A percentile compares a stretch with the other conserved stretches of the same genome.
Conservation (phyloP, 2,113 vertebrate species). For the Speoplatyrhinus poulsoni region DNA sequence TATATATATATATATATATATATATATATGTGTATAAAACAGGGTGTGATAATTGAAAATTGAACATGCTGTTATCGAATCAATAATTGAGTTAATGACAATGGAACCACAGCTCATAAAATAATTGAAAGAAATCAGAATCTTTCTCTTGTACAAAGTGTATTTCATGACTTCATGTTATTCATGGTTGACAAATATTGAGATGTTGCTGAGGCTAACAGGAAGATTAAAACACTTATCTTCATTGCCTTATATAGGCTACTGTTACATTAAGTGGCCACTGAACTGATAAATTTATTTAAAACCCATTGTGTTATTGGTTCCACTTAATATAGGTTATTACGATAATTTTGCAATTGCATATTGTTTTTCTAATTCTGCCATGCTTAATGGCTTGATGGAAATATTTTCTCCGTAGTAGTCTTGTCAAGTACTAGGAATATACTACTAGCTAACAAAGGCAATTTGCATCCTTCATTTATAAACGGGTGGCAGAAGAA, state of each 20-base stretch:
- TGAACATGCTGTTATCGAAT: too few species aligned
- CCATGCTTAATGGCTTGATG: background rate
- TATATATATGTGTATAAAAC: too few species aligned
- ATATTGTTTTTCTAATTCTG: background rate
- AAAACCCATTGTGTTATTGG: background rate
- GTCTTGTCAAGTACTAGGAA: too few species aligned
- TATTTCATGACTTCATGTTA: conserved; percentile 34
- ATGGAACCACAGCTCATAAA: too few species aligned
- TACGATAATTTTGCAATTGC: background rate
- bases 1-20: too few species aligned
- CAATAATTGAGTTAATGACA: too few species aligned
- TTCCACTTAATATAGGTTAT: background rate
- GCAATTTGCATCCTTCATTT: background rate
- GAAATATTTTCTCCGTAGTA: background rate
- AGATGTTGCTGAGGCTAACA: background rate
- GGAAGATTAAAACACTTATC: conserved; percentile 36
- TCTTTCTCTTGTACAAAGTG: conserved; percentile 4
- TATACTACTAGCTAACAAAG: too few species aligned
- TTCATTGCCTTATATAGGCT: conserved; percentile 25
- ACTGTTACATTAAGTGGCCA: conserved; percentile 17
- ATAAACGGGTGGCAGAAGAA: too few species aligned
- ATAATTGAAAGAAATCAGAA: conserved; percentile 18
- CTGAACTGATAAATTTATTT: conserved; percentile 3
- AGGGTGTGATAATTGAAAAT: too few species aligned
- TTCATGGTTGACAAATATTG: conserved; percentile 34